These are phyloP conservation scores for Ondatra zibethicus DNA, from an alignment of 2,113 vertebrate species.

Conservation along the genomic window DNA sequence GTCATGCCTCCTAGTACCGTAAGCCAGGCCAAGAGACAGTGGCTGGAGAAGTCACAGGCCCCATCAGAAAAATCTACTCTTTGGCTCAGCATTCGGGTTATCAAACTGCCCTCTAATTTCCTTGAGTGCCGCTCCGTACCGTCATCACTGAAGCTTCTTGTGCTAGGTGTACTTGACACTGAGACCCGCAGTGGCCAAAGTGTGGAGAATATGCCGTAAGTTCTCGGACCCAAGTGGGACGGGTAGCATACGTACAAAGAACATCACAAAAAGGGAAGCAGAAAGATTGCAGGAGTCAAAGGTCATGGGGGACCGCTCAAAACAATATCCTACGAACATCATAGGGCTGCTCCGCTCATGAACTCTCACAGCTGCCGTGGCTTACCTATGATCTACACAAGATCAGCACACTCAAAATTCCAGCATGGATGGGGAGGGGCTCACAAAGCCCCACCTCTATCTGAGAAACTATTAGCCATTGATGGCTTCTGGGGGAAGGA, in stretches of 20 bases:
- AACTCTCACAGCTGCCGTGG: neutral
- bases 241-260: no score
- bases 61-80: neutral
- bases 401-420: neutral
- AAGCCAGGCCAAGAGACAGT: neutral
- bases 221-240: neutral
- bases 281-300: neutral
- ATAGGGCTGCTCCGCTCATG: neutral
- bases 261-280: neutral
- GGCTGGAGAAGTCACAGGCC: no score
- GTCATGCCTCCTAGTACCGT: neutral
- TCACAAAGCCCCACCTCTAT: neutral
- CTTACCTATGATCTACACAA: neutral
- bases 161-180: neutral
- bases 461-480: neutral
- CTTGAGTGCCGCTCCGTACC: neutral
- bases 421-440: neutral
- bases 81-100: neutral
- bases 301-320: neutral
- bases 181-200: neutral
- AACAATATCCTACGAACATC: neutral
- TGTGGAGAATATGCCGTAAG: neutral
- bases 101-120: neutral
- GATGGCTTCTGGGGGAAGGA: neutral
- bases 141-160: neutral